Evolutionary conservation across 2,888 invertebrate species (phyloP).

Genomic region (Plebejus anna): DNA sequence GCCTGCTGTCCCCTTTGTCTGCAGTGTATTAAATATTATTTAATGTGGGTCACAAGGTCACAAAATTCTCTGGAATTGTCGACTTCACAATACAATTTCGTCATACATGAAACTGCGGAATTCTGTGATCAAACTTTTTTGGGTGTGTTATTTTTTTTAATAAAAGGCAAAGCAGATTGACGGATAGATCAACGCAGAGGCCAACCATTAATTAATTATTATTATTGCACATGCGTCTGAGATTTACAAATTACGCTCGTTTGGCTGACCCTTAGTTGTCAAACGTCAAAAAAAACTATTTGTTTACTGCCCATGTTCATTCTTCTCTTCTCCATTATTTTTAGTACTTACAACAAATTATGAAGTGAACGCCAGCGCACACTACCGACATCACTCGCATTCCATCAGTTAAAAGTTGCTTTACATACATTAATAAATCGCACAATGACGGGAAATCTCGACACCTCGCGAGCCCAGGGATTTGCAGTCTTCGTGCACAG

Average conservation of each 20-base stretch:
- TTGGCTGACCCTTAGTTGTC: too few species aligned
- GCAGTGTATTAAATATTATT: conserved; percentile 3
- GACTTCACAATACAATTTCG: background rate
- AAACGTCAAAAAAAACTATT: too few species aligned
- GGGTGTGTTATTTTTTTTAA: too few species aligned
- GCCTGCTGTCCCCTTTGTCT: background rate
- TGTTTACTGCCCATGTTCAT: too few species aligned
- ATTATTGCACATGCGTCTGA: too few species aligned
- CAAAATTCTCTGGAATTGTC: background rate
- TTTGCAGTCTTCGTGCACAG: background rate
- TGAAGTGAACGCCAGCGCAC: background rate
- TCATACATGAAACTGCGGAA: background rate
- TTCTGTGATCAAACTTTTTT: too few species aligned
- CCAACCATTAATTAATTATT: too few species aligned
- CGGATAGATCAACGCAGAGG: too few species aligned
- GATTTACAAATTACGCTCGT: too few species aligned
- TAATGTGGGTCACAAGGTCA: background rate
- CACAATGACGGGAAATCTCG: background rate
- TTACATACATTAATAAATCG: conserved; percentile 21
- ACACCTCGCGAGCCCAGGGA: conserved; percentile 6
- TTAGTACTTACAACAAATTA: background rate
- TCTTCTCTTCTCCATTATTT: background rate
- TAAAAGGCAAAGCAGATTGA: too few species aligned
- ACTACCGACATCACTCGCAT: background rate
- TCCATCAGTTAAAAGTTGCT: conserved; percentile 14